Conservation (phyloP, 2,888 invertebrate species). For the Brachyptera risi region DNA sequence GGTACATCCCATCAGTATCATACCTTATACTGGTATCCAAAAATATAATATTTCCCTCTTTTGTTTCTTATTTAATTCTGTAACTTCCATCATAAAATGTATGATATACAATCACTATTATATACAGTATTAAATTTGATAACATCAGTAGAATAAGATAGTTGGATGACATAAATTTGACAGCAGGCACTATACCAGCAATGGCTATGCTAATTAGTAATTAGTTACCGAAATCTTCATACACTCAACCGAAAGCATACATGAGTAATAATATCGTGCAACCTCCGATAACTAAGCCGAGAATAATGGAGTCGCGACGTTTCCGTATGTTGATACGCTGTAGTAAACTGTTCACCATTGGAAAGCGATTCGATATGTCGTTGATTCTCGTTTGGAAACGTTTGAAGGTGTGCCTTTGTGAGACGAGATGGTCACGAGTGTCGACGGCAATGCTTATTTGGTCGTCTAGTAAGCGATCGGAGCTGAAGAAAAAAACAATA, state of each 20-base stretch:
- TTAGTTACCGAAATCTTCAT: too few relatives aligned
- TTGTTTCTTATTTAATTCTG: too few relatives aligned
- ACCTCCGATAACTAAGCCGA: conserved; percentile 81
- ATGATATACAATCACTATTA: too few relatives aligned
- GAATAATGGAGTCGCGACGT: conserved; percentile 86
- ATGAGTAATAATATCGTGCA: conserved; percentile 84
- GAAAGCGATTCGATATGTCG: conserved; percentile 87
- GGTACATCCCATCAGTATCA: too few relatives aligned
- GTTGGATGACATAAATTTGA: too few relatives aligned
- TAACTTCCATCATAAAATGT: too few relatives aligned
- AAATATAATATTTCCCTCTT: too few relatives aligned
- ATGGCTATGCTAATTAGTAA: too few relatives aligned
- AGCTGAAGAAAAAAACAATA: conserved; percentile 63
- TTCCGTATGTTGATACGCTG: conserved; percentile 93
- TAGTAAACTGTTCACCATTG: conserved; percentile 78
- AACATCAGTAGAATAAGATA: too few relatives aligned
- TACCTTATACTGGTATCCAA: too few relatives aligned
- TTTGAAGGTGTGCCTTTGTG: conserved; percentile 85
- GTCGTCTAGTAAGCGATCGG: conserved; percentile 89
- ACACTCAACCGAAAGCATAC: conserved; percentile 62
- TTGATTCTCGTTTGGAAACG: conserved; percentile 89
- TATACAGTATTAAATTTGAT: too few relatives aligned
- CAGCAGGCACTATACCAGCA: too few relatives aligned
- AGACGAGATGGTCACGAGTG: conserved; percentile 87
- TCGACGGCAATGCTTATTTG: conserved; percentile 97